Evolutionary conservation across 1,140 invertebrate genomes (phyloP), one percentile per base, ranked within the genome.

Genomic region (Cydia splendana): DNA sequence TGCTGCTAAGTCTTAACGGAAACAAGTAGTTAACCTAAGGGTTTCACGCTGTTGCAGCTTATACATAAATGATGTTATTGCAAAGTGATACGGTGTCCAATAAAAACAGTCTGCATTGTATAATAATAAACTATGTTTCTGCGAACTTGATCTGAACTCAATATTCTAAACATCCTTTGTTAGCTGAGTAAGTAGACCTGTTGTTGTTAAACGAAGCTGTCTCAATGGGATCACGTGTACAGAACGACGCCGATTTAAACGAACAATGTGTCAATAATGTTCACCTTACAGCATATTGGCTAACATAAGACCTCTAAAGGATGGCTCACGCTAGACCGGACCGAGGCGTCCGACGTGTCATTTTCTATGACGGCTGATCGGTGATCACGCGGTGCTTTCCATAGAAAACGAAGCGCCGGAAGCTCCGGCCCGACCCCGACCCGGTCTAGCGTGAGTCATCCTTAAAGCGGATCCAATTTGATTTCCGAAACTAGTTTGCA

Each of bases 61-160:
- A 57, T 57, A 57, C 24, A 30, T 30, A 4, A 30, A 57, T 20
- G 53, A 57, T 57, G 24, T 24, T 24, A 24, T 24, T 24, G n/a
- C n/a, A n/a, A 69, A 38, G n/a, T 69, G 65, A 69, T 38, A 34
- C 30, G 67, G 34, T 34, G 18, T 53, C 48, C 48, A 53, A 12
- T 53, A 53, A 53, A 53, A 15, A 53, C 48, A 53, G 48, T 53
- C 48, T 53, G 48, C 13, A 5, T 15, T 4, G 48, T 71, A 71
- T 71, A 71, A 71, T 71, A 38, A 71, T 71, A 71, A 71, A 71
- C 34, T 34, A 71, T 71, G 67, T 10, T 71, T 71, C 67, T 45
- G 67, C 30, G 67, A 71, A 71, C 67, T 42, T 38, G 67, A 71
- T 71, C 67, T 42, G 67, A 38, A 34, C 34, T 71, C 67, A 71